Evolutionary conservation across 2,113 vertebrate genomes (phyloP).

Genomic region (Eonycteris spelaea): DNA sequence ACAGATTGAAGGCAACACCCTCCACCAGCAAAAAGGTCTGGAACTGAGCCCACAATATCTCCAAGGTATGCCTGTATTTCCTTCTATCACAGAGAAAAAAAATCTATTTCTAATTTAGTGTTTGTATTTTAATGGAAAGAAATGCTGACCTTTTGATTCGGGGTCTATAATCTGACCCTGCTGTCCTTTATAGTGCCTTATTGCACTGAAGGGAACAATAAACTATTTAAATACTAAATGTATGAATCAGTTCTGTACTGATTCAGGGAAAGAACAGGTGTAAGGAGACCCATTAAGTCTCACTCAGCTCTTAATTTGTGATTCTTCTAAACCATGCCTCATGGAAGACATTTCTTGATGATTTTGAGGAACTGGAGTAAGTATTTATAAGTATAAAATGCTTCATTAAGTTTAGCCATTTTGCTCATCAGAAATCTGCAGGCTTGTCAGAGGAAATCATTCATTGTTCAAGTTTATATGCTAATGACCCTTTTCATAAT

Average conservation of each 20-base stretch:
- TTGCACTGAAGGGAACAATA: constrained; percentile 26
- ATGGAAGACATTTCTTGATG: constrained; percentile 40
- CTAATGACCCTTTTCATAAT: constrained; percentile 64
- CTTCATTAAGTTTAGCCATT: constrained; percentile 62
- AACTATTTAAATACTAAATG: constrained; percentile 50
- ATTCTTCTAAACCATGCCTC: constrained; percentile 48
- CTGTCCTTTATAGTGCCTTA: constrained; percentile 41
- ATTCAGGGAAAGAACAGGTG: constrained; percentile 45
- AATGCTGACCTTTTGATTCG: constrained; percentile 40
- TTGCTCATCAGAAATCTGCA: constrained; percentile 63
- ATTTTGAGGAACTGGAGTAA: constrained; percentile 42
- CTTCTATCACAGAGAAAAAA: not conserved
- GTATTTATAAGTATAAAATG: constrained; percentile 62
- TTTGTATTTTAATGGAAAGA: constrained; percentile 34
- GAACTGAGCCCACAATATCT: not conserved
- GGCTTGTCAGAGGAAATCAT: constrained; percentile 62
- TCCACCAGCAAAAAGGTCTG: not conserved
- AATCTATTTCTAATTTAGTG: not conserved
- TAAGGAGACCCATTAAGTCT: constrained; percentile 37
- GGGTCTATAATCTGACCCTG: constrained; percentile 4
- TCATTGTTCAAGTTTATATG: constrained; percentile 60
- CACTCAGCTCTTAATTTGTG: constrained; percentile 45
- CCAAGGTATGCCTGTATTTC: not conserved
- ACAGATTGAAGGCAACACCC: not conserved
- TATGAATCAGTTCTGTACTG: constrained; percentile 26